These are phyloP conservation scores for Eidolon helvum DNA, from an alignment of 2,113 vertebrate species.

Conservation along the genomic window DNA sequence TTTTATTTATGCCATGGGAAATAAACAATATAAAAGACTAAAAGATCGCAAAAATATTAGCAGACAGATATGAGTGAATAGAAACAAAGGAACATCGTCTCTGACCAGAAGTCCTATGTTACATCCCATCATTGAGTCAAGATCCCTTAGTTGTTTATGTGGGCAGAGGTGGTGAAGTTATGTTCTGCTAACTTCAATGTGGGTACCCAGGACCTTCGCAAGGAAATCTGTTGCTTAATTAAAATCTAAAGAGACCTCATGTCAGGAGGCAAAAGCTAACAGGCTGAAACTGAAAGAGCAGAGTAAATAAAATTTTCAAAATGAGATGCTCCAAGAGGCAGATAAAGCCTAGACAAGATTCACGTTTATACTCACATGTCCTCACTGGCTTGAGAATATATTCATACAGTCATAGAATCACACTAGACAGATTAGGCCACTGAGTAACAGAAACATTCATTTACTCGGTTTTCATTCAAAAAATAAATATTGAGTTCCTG, in stretches of 20 bases:
- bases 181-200: rapidly evolving
- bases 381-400: background rate
- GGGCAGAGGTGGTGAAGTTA: rapidly evolving
- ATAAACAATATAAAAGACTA: background rate
- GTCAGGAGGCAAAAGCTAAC: background rate
- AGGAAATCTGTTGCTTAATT: background rate
- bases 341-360: background rate
- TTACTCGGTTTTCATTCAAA: background rate
- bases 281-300: background rate
- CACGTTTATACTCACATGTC: background rate
- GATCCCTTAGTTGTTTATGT: background rate
- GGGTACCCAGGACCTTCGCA: too few species aligned
- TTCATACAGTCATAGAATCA: background rate
- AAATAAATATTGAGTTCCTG: background rate
- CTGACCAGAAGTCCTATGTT: background rate
- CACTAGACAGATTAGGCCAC: background rate
- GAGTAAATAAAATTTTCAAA: background rate
- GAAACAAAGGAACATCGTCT: background rate
- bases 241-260: background rate
- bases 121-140: background rate
- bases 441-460: background rate
- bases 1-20: background rate
- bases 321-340: background rate
- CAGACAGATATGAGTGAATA: background rate
- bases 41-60: background rate